phyloP scores from a whole-genome alignment of 2,797 vertebrate species.

The Benthosema pterotum region DNA sequence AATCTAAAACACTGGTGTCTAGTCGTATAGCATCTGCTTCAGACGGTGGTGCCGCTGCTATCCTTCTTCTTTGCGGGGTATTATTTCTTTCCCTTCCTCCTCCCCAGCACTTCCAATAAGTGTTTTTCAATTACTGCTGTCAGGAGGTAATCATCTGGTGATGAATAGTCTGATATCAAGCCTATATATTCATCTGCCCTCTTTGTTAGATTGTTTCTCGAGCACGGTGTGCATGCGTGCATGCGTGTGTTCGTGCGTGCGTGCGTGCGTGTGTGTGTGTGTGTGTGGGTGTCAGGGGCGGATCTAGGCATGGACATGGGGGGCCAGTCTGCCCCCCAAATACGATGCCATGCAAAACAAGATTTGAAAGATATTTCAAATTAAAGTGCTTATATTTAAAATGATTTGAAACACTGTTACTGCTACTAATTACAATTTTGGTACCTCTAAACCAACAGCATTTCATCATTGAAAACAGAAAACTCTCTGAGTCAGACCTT shows the following conservation, averaged over 20 bases:
- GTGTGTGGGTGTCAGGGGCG: slow-evolving; percentile 14
- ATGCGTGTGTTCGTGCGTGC: slow-evolving; percentile 29
- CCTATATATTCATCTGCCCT: slow-evolving; percentile 94
- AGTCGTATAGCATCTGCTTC: slow-evolving; percentile 79
- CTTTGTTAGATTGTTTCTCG: slow-evolving; percentile 81
- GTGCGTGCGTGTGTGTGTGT: slow-evolving; percentile 18
- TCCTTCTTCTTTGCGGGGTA: slow-evolving; percentile 81
- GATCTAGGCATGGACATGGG: too few species aligned
- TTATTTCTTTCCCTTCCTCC: slow-evolving; percentile 75
- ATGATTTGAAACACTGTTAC: too few species aligned
- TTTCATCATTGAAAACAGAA: too few species aligned
- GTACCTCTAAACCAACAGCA: too few species aligned
- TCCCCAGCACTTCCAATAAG: slow-evolving; percentile 94
- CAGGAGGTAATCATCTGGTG: slow-evolving; percentile 95
- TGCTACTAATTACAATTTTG: too few species aligned
- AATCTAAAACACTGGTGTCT: slow-evolving; percentile 49
- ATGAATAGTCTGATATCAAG: slow-evolving; percentile 99
- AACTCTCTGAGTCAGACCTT: too few species aligned
- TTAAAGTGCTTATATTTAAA: too few species aligned
- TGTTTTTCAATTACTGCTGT: slow-evolving; percentile 99
- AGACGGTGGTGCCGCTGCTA: slow-evolving; percentile 53
- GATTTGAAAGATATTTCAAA: too few species aligned
- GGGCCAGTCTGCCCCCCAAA: too few species aligned
- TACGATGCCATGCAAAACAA: too few species aligned
- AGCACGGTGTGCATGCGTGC: slow-evolving; percentile 48